Conservation (phyloP, 2,888 invertebrate genomes). For the Aphidius colemani region DNA sequence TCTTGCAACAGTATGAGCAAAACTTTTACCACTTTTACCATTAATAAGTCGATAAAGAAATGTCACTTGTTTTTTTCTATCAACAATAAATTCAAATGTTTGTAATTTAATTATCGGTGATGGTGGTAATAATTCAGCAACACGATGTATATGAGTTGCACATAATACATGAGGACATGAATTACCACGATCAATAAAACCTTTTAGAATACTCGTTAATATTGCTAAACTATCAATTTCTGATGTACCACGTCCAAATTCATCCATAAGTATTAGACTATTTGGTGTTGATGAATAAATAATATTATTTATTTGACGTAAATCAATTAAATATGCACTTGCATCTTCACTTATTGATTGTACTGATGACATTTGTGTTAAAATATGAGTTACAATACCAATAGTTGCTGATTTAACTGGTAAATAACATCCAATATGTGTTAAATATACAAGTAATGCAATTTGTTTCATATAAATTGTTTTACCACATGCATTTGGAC, state of each 20-base stretch:
- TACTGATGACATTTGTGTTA: slow-evolving; percentile 74
- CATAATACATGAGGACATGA: slow-evolving; percentile 76
- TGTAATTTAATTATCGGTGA: slow-evolving; percentile 62
- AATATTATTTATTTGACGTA: slow-evolving; percentile 80
- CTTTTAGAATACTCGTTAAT: slow-evolving; percentile 70
- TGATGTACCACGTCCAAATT: slow-evolving; percentile 86
- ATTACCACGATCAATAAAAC: slow-evolving; percentile 66
- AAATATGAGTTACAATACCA: slow-evolving; percentile 74
- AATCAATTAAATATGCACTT: slow-evolving; percentile 84
- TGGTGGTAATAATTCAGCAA: slow-evolving; percentile 66
- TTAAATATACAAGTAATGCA: slow-evolving; percentile 79
- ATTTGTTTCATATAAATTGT: slow-evolving; percentile 88
- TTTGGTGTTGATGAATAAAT: slow-evolving; percentile 68
- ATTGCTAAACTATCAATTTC: slow-evolving; percentile 78
- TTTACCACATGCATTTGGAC: slow-evolving; percentile 92
- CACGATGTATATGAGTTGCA: slow-evolving; percentile 77
- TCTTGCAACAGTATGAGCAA: slow-evolving; percentile 70
- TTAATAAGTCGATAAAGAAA: slow-evolving; percentile 70
- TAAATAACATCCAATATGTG: slow-evolving; percentile 88
- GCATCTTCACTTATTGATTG: slow-evolving; percentile 80
- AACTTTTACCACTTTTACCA: slow-evolving; percentile 68
- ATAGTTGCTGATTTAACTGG: slow-evolving; percentile 78
- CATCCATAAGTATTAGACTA: slow-evolving; percentile 83
- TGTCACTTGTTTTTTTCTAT: slow-evolving; percentile 64
- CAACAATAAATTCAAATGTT: slow-evolving; percentile 69